Conservation (phyloP, 92 coral and sea anemone genomes). For the Pocillopora meandrina region DNA sequence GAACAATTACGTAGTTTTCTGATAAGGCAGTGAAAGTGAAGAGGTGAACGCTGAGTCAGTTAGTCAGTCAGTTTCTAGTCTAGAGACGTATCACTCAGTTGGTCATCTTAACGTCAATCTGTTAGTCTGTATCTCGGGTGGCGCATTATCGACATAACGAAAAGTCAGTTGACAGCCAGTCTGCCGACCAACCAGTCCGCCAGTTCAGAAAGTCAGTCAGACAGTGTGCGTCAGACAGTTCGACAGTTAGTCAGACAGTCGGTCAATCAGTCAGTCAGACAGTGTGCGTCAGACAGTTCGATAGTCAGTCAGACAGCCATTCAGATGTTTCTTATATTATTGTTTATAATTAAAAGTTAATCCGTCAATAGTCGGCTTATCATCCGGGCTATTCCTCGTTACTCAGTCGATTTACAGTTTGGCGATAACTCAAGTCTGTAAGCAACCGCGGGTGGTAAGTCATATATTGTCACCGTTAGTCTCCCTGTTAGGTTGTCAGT, state of each 20-base stretch:
- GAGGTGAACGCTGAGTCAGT: not conserved
- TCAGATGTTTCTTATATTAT: not conserved
- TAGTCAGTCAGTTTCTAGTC: not conserved
- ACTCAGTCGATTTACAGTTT: not conserved
- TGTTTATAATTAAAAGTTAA: not conserved
- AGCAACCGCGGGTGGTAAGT: not conserved
- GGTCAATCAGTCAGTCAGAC: not conserved
- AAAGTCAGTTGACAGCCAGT: constrained; percentile 4
- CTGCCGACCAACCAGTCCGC: not conserved
- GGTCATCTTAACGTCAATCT: constrained; percentile 8
- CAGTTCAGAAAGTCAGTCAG: not conserved
- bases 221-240: constrained; percentile 1
- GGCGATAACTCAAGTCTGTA: not conserved
- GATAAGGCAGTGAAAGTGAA: too few species aligned
- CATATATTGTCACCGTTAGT: not conserved
- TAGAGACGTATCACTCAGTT: not conserved
- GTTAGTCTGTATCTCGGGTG: constrained; percentile 4
- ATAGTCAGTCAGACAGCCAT: not conserved
- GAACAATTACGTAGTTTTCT: not conserved
- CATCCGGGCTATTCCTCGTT: not conserved
- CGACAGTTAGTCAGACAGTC: not conserved
- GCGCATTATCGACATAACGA: not conserved
- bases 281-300: not conserved
- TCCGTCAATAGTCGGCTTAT: not conserved
- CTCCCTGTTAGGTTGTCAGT: too few species aligned